These are phyloP conservation scores for Hystrix cristata DNA, from an alignment of 2,113 vertebrate genomes.

Conservation along the genomic window DNA sequence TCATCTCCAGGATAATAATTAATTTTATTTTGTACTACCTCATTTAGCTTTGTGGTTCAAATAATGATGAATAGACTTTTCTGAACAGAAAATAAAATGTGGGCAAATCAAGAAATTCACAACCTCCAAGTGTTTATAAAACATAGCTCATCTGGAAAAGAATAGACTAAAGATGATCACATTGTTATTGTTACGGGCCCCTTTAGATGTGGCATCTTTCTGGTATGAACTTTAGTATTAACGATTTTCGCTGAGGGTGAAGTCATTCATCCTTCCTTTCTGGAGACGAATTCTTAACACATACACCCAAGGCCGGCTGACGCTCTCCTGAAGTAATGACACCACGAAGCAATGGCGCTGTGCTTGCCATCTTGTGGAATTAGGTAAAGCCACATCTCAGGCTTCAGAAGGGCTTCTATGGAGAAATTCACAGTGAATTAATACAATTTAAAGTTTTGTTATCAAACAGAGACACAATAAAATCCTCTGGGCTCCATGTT, in stretches of 20 bases:
- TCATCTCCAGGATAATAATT: not conserved
- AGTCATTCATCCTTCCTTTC: not conserved
- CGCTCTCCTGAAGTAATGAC: not conserved
- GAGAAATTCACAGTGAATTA: slow-evolving; percentile 24
- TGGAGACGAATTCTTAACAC: not conserved
- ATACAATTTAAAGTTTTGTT: slow-evolving; percentile 44
- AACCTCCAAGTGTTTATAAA: slow-evolving; percentile 37
- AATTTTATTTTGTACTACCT: slow-evolving; percentile 24
- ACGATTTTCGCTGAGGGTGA: slow-evolving; percentile 1
- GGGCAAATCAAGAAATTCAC: not conserved
- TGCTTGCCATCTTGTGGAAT: not conserved
- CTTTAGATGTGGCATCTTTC: not conserved
- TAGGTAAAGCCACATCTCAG: not conserved
- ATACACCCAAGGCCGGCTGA: not conserved
- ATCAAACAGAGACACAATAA: not conserved
- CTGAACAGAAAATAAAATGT: slow-evolving; percentile 37
- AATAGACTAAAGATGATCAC: not conserved
- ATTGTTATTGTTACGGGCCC: not conserved
- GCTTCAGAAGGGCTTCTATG: not conserved
- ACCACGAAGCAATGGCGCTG: not conserved
- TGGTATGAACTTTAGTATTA: not conserved
- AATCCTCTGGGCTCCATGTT: not conserved
- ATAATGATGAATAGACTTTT: slow-evolving; percentile 38
- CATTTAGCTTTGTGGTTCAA: not conserved
- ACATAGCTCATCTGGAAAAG: not conserved